Conservation (phyloP, 2,888 invertebrate genomes). For the Chalcosyrphus nemorum region DNA sequence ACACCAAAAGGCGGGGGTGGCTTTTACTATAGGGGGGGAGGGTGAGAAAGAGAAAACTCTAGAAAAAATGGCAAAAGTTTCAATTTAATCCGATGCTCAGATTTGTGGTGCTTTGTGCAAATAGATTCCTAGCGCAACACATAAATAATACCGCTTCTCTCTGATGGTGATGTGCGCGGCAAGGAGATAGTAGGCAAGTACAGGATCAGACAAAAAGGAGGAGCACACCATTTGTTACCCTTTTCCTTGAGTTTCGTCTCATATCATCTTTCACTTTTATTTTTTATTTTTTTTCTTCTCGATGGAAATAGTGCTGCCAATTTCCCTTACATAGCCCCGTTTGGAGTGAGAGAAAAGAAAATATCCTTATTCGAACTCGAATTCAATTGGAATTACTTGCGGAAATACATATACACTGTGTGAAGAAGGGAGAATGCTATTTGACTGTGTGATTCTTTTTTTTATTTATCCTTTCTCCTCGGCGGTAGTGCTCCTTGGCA, state of each 20-base stretch:
- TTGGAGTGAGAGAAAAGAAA: conserved; percentile 7
- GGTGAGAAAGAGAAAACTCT: conserved; percentile 1
- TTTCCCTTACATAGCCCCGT: conserved; percentile 42
- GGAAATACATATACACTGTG: conserved; percentile 24
- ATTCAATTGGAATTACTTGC: conserved; percentile 67
- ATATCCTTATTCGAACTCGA: conserved; percentile 50
- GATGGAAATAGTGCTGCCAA: conserved; percentile 52
- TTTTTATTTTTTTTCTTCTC: conserved; percentile 7
- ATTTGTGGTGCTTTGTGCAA: conserved; percentile 80
- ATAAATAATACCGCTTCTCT: conserved; percentile 79
- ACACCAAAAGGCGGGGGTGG: not conserved
- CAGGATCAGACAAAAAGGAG: conserved; percentile 40
- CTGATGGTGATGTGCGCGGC: conserved; percentile 14
- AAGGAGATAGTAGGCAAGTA: conserved; percentile 20
- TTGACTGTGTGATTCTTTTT: conserved; percentile 33
- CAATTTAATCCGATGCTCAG: conserved; percentile 80
- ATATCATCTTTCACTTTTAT: conserved; percentile 64
- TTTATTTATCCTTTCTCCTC: conserved; percentile 28
- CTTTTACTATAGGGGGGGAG: not conserved
- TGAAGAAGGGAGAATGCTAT: conserved; percentile 4
- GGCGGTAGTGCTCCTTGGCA: conserved; percentile 23
- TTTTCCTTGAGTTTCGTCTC: conserved; percentile 54
- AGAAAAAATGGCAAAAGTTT: conserved; percentile 77
- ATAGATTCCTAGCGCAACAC: conserved; percentile 80
- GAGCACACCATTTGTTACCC: conserved; percentile 58